These are phyloP conservation scores for Rhysida immarginata DNA, from an alignment of 1,140 invertebrate genomes.

Conservation along the genomic window DNA sequence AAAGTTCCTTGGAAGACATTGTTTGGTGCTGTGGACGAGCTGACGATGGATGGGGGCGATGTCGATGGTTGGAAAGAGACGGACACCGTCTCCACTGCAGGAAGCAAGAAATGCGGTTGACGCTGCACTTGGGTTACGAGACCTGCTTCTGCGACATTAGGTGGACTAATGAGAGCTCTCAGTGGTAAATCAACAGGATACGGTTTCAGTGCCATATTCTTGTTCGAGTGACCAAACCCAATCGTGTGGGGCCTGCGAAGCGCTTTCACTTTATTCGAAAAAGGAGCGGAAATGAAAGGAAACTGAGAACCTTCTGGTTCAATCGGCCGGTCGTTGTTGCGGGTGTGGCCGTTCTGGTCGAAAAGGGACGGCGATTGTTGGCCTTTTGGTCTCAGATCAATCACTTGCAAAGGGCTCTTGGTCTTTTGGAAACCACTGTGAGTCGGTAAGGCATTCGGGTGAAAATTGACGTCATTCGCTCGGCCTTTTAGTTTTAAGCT, in stretches of 20 bases:
- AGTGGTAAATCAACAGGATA: neutral
- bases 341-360: neutral
- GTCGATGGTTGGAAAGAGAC: neutral
- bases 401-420: too few species aligned
- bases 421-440: neutral
- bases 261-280: neutral
- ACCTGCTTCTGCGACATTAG: neutral
- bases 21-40: neutral
- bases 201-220: neutral
- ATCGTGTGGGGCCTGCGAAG: neutral
- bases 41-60: neutral
- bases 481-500: neutral
- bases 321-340: neutral
- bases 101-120: too few species aligned
- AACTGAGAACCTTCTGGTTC: neutral
- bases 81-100: too few species aligned
- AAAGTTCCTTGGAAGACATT: neutral
- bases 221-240: neutral
- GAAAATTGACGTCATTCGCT: neutral
- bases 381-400: neutral
- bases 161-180: neutral
- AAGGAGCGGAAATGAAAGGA: neutral
- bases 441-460: neutral
- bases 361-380: neutral
- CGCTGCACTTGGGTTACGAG: too few species aligned